Evolutionary conservation across 2,888 invertebrate species (phyloP).

Genomic region (Callimorpha dominula): DNA sequence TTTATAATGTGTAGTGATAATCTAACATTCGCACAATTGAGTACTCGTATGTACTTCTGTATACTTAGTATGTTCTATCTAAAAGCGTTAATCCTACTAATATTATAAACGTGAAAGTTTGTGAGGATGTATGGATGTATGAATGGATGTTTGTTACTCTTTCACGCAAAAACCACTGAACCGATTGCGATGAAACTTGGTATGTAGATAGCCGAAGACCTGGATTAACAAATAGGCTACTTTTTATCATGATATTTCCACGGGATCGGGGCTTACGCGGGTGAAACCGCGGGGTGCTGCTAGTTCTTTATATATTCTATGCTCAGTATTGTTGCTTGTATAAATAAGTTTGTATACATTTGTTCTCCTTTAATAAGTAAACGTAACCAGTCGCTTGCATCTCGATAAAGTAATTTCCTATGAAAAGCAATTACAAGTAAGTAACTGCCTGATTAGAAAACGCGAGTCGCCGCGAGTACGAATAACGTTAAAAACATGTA

Average conservation of each 20-base stretch:
- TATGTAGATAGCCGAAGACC: too few species aligned
- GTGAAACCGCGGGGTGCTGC: too few species aligned
- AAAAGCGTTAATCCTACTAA: not conserved
- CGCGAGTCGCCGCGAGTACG: constrained; percentile 36
- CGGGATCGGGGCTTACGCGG: too few species aligned
- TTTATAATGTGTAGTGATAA: not conserved
- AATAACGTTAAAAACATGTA: constrained; percentile 51
- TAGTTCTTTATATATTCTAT: not conserved
- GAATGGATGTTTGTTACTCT: too few species aligned
- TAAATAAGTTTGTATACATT: not conserved
- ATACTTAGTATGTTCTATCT: not conserved
- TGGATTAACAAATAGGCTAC: too few species aligned
- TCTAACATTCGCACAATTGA: not conserved
- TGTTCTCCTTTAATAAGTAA: constrained; percentile 29
- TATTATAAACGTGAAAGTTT: too few species aligned
- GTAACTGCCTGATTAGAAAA: constrained; percentile 44
- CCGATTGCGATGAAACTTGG: too few species aligned
- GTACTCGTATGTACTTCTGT: not conserved
- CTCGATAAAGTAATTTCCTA: constrained; percentile 41
- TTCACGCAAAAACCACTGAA: too few species aligned
- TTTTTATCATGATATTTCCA: too few species aligned
- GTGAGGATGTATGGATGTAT: too few species aligned
- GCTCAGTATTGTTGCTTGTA: not conserved
- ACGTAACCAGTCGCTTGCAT: constrained; percentile 36
- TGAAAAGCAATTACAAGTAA: constrained; percentile 40